phyloP scores from a whole-genome alignment of 2,888 invertebrate species.

The Leptodirus hochenwartii region DNA sequence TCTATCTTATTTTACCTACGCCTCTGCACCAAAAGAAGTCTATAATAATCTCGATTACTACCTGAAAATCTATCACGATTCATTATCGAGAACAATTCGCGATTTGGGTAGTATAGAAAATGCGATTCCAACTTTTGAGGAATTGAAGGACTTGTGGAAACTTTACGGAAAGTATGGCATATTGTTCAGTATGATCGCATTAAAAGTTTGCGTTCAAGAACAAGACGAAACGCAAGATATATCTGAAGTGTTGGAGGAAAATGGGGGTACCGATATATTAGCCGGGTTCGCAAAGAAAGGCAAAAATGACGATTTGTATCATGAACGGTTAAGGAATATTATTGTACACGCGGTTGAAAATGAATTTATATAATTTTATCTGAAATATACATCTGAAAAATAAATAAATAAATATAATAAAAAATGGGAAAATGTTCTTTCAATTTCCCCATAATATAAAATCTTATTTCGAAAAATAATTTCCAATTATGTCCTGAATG shows the following conservation, averaged over 20 bases:
- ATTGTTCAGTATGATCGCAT: constrained; percentile 10
- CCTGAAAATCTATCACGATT: constrained; percentile 17
- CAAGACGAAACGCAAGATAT: constrained; percentile 12
- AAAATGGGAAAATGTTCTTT: too few relatives aligned
- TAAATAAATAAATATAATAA: too few relatives aligned
- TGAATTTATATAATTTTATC: constrained; percentile 1
- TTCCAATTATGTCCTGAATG: too few relatives aligned
- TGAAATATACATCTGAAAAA: too few relatives aligned
- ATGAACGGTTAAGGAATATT: constrained; percentile 6
- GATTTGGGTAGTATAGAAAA: constrained; percentile 16
- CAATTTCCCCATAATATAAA: too few relatives aligned
- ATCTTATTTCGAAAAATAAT: too few relatives aligned
- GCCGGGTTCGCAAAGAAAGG: constrained; percentile 6
- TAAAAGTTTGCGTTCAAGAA: constrained; percentile 12
- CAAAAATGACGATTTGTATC: constrained; percentile 6
- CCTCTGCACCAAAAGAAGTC: constrained; percentile 14
- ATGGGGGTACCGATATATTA: constrained; percentile 4
- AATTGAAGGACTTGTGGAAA: constrained; percentile 14
- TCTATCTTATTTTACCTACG: constrained; percentile 19
- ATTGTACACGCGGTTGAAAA: constrained; percentile 6
- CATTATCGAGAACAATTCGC: constrained; percentile 14
- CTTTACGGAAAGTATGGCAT: constrained; percentile 12
- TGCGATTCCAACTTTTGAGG: constrained; percentile 17
- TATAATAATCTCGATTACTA: constrained; percentile 17
- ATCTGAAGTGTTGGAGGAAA: constrained; percentile 9